Conservation (phyloP, 2,888 invertebrate species). For the Laspeyria flexula region DNA sequence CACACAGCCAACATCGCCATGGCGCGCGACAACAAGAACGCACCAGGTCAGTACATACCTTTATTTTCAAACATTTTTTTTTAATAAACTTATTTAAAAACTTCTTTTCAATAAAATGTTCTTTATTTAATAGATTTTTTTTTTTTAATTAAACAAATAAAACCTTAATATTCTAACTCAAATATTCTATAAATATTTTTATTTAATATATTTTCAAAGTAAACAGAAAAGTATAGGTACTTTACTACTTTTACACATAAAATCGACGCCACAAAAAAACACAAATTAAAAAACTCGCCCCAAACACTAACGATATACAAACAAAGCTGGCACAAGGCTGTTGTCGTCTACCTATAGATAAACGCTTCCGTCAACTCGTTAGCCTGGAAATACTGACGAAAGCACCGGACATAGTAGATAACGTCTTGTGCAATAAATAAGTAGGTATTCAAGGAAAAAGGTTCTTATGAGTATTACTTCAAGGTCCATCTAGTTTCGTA, state of each 20-base stretch:
- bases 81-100: background rate
- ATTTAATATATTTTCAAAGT: too few relatives aligned
- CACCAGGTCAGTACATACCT: conserved; percentile 61
- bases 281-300: background rate
- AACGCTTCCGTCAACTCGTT: background rate
- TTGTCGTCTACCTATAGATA: background rate
- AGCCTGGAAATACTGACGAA: background rate
- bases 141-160: too few relatives aligned
- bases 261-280: background rate
- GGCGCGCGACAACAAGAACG: conserved; percentile 64
- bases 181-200: too few relatives aligned
- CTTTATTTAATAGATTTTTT: too few relatives aligned
- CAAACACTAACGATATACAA: conserved; percentile 7
- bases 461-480: too few relatives aligned
- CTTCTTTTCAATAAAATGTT: too few relatives aligned
- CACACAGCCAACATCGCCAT: conserved; percentile 54
- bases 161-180: too few relatives aligned
- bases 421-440: background rate
- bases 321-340: background rate
- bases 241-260: too few relatives aligned
- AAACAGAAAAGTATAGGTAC: too few relatives aligned
- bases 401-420: background rate
- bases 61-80: conserved; percentile 4
- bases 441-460: background rate
- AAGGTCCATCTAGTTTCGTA: too few relatives aligned